Conservation (phyloP, 2,888 invertebrate genomes). For the Athalia circularis region DNA sequence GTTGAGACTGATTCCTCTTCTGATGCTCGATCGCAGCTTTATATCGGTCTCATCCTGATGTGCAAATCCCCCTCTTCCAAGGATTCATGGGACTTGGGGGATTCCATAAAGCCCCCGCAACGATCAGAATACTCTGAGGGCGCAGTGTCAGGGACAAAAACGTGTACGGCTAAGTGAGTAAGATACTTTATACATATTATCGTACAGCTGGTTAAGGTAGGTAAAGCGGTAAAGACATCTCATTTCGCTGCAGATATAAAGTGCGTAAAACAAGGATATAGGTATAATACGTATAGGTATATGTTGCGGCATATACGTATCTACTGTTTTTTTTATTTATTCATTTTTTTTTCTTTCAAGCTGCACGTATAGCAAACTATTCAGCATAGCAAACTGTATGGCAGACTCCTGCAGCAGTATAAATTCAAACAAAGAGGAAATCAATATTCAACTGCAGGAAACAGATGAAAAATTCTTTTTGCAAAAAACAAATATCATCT, state of each 20-base stretch:
- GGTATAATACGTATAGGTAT: background rate
- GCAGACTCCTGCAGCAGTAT: no score
- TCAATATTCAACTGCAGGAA: no score
- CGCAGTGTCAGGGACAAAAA: background rate
- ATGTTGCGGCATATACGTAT: background rate
- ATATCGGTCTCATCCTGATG: conserved; percentile 8
- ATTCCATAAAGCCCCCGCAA: background rate
- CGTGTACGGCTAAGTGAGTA: background rate
- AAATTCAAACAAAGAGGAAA: no score
- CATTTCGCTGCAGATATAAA: background rate
- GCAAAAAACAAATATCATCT: no score
- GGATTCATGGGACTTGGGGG: conserved; percentile 8
- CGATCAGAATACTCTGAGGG: background rate
- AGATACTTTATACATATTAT: background rate
- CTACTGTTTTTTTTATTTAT: no score
- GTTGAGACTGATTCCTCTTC: background rate
- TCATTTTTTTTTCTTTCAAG: no score
- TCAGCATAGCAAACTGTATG: no score
- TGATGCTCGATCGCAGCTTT: conserved; percentile 9
- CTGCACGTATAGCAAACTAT: no score
- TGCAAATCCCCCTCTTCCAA: conserved; percentile 24
- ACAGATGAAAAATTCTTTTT: no score
- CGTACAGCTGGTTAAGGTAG: background rate
- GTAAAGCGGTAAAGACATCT: background rate
- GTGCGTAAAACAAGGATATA: no score